Percentiles rank a stretch among this genome's conserved stretches.
These are phyloP conservation scores for Tolypeutes matacus DNA, from an alignment of 2,797 vertebrate species.

Conservation along the genomic window DNA sequence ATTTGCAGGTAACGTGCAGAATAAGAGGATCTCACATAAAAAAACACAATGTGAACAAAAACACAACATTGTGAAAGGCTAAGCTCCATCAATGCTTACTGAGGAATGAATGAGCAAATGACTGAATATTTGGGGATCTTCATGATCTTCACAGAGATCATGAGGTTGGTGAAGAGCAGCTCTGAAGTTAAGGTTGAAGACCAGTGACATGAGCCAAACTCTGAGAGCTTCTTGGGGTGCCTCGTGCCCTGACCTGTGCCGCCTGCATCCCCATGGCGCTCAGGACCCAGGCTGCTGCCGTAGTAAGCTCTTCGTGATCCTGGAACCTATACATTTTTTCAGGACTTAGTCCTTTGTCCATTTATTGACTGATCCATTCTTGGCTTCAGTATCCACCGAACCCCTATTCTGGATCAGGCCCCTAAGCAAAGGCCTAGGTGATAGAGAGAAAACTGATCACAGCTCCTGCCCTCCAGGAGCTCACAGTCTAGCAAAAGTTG, in stretches of 20 bases:
- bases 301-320: neutral
- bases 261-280: neutral
- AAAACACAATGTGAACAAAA: neutral
- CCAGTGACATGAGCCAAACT: too few species aligned
- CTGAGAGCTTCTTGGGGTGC: neutral
- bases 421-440: neutral
- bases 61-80: neutral
- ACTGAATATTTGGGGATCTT: neutral
- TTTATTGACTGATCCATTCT: neutral
- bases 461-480: neutral
- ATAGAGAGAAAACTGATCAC: neutral
- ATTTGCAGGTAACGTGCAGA: neutral
- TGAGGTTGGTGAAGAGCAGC: neutral
- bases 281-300: neutral
- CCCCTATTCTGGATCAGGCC: neutral
- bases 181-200: neutral
- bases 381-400: neutral
- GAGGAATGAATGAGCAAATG: neutral
- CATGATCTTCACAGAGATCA: neutral
- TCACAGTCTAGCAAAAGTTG: neutral
- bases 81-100: neutral
- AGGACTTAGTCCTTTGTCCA: neutral
- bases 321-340: neutral
- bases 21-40: neutral
- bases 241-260: neutral